Evolutionary conservation across 2,797 vertebrate genomes (phyloP), one percentile per base, ranked within the genome.

Genomic region (Pseudopleuronectes americanus): DNA sequence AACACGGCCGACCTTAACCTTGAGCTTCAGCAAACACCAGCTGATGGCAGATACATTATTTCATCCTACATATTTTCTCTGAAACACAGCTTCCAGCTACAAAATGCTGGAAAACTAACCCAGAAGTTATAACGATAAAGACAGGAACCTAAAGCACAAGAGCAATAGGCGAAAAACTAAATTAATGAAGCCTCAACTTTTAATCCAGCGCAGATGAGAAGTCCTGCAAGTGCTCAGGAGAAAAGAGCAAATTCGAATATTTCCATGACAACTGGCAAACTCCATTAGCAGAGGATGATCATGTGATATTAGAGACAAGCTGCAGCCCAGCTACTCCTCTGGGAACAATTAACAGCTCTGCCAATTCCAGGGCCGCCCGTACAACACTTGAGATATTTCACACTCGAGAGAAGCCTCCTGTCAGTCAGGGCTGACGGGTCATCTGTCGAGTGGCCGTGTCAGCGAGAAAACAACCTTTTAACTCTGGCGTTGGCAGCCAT

Each of bases 381-480:
- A n/a, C 24, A 31, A 23, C 3, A 3, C n/a, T 49, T 24, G 49
- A 59, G 28, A 68, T 31, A 52, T 69, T 62, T 64, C n/a, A n/a
- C 41, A 14, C 41, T 14, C 14, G 24, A 58, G 14, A 2, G 1
- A 59, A 72, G 51, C 24, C 14, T 13, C 12, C 10, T 51, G 47
- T 28, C 48, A 41, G 38, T 12, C 10, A 13, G 45, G 23, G 33
- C 80, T 53, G 16, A 38, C 48, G 71, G 45, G 58, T 47, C 45
- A 47, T n/a, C 45, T n/a, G 45, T 47, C 16, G 19, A 47, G 45
- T 57, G 53, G 3, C 4, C 3, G 63, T 7, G 19, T 47, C 43
- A 41, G 48, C 21, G 16, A 17, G 36, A 78, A 78, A 69, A 73
- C 56, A 70, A 64, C 64, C 67, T 80, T 78, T 84, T 63, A 71